A percentile compares a stretch with the other conserved stretches of the same genome.
Conservation (phyloP, 2,888 invertebrate species). For the Sepiola atlantica region DNA sequence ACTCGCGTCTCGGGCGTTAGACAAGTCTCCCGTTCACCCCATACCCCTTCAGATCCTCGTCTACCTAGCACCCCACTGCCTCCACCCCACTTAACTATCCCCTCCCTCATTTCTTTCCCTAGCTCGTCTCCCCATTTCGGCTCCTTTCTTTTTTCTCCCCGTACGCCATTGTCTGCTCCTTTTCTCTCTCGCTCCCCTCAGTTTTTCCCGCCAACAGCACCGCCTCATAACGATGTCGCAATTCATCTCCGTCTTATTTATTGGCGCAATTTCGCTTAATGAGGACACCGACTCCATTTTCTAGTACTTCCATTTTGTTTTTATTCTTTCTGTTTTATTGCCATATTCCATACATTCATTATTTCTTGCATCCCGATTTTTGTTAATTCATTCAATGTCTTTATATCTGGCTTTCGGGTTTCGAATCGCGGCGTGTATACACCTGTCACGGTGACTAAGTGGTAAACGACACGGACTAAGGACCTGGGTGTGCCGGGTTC, state of each 20-base stretch:
- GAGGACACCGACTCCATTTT: background rate
- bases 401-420: background rate
- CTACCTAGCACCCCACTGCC: too few species aligned
- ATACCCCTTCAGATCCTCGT: too few species aligned
- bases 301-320: background rate
- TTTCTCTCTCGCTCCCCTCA: too few species aligned
- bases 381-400: background rate
- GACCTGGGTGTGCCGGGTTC: too few species aligned
- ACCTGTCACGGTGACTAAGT: too few species aligned
- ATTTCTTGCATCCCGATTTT: background rate
- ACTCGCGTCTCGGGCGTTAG: background rate
- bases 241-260: slow-evolving; percentile 24
- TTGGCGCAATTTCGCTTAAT: background rate
- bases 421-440: too few species aligned
- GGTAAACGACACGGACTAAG: too few species aligned
- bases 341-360: background rate
- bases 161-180: too few species aligned
- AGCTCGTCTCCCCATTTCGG: background rate
- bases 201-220: background rate
- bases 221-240: background rate
- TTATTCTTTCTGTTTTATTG: background rate
- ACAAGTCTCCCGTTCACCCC: background rate
- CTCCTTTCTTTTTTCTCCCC: too few species aligned
- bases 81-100: too few species aligned
- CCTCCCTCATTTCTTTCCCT: background rate